Percentiles rank a stretch among this genome's conserved stretches.
Conservation (phyloP, 2,113 vertebrate species). For the Lophotis ruficrista region DNA sequence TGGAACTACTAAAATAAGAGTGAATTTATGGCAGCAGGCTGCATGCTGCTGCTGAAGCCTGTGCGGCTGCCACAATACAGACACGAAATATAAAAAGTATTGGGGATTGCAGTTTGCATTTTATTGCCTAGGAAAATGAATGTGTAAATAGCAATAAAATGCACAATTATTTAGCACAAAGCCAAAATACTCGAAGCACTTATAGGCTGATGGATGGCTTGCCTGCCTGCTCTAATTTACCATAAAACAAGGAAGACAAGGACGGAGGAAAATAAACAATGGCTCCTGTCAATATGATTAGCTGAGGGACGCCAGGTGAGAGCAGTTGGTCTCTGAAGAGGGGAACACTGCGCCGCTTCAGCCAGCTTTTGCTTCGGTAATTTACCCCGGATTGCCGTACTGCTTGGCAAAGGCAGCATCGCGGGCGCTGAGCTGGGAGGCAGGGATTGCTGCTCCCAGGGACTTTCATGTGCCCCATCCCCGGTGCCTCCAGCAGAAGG, state of each 20-base stretch:
- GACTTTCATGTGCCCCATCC: neutral
- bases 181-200: neutral
- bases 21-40: constrained; percentile 11
- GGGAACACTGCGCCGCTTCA: neutral
- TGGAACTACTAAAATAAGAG: constrained; percentile 33
- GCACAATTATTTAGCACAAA: constrained; percentile 62
- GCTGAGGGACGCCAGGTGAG: constrained; percentile 12
- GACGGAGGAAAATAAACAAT: constrained; percentile 35
- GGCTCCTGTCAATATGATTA: constrained; percentile 30
- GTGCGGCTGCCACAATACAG: neutral
- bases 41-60: neutral
- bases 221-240: constrained; percentile 54
- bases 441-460: neutral
- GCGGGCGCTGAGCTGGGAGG: neutral
- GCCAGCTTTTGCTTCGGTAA: neutral
- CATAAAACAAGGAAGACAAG: constrained; percentile 53
- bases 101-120: constrained; percentile 23
- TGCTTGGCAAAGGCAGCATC: neutral
- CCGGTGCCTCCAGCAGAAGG: neutral
- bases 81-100: constrained; percentile 1
- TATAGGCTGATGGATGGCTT: constrained; percentile 43
- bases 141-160: constrained; percentile 62
- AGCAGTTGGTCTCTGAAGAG: neutral
- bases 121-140: constrained; percentile 51
- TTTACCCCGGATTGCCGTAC: neutral